Base-by-base conservation (phyloP, 1,140 invertebrate genomes). In the Nixonia krombeini region DNA sequence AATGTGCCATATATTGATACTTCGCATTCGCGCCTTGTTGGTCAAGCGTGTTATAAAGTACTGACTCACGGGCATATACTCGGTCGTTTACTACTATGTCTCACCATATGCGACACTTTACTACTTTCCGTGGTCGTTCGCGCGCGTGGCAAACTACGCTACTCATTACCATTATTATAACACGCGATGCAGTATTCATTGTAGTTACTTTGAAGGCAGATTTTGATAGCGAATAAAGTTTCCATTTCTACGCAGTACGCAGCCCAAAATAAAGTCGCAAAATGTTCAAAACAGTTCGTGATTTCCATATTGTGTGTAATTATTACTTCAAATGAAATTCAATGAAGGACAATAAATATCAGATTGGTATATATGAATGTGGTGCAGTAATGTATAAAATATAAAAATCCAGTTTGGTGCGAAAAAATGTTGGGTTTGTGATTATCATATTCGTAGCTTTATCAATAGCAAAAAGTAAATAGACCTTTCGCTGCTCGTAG, bases 21-120 rank as follows among this genome's bases (percentile, higher is more conserved):
- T 3, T 6, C 6, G 21, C 21, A 21, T 21, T 16, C 21, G 23
- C 17, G 25, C 12, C 26, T 5, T 18, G 51, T 38, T 18, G 23
- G 12, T 31, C 26, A 38, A 55, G 45, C 15, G 25, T 18, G 21
- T 12, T 15, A 45, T 46, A 33, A 55, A 55, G 31, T 55, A 53
- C 41, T 55, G 31, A 8, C 26, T 16, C 13, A 25, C 16, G 26
- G 21, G 18, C 10, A 16, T 15, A 38, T 1, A 45, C 13, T 38
- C 23, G 17, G 17, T 4, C 26, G n/a, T 42, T 45, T 29, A 46
- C 31, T 45, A 18, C 23, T 46, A 6, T 28, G 3, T 37, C 21
- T 33, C 17, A 23, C 15, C 21, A 15, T 38, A 45, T 35, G 29
- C 13, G 18, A 23, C 21, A 15, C 23, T 37, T 45, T 45, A 37